These are phyloP conservation scores for Acanthurus tractus DNA, from an alignment of 2,797 vertebrate species.

Conservation along the genomic window DNA sequence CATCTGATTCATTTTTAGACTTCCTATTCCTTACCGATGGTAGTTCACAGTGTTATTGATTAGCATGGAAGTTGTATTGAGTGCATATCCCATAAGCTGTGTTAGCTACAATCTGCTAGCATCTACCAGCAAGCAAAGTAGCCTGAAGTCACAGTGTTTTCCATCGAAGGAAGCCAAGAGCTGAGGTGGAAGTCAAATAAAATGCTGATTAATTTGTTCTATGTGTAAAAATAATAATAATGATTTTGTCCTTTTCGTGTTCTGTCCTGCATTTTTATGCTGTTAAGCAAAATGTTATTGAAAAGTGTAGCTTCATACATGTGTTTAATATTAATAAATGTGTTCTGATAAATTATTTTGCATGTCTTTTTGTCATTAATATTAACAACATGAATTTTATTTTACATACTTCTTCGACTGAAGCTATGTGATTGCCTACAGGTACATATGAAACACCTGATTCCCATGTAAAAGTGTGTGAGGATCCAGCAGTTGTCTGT, in stretches of 20 bases:
- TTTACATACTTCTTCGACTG: neutral
- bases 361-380: slow-evolving; percentile 17
- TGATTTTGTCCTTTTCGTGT: neutral
- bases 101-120: neutral
- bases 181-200: slow-evolving; percentile 11
- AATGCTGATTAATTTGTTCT: slow-evolving; percentile 9
- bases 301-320: neutral
- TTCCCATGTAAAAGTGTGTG: slow-evolving; percentile 46
- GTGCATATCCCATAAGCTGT: neutral
- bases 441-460: slow-evolving; percentile 55
- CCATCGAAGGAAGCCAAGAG: neutral
- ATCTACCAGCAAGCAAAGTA: neutral
- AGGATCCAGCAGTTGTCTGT: slow-evolving; percentile 53
- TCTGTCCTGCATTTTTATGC: neutral
- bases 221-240: neutral
- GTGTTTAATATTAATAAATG: slow-evolving; percentile 44
- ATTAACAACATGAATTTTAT: slow-evolving; percentile 11
- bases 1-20: neutral
- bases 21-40: neutral
- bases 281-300: neutral
- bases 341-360: neutral
- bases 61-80: neutral
- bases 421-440: slow-evolving; percentile 1
- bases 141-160: neutral
- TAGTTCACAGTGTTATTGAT: neutral